Evolutionary conservation across 2,113 vertebrate species (phyloP).

Genomic region (Istiophorus platypterus): DNA sequence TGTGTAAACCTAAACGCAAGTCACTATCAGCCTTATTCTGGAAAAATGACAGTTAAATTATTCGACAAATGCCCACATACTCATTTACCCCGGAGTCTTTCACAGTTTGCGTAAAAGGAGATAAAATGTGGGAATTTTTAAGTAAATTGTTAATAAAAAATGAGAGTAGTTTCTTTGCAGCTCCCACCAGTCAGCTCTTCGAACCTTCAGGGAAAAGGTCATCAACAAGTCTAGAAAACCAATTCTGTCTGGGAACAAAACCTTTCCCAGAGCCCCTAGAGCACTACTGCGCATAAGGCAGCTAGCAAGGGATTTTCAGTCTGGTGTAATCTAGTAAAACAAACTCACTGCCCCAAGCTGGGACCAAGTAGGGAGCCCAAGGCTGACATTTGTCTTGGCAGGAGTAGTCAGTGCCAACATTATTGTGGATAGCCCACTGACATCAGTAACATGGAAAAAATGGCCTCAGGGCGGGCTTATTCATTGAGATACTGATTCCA

Average conservation of each 20-base stretch:
- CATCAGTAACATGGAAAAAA: constrained; percentile 76
- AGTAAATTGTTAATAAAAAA: constrained; percentile 23
- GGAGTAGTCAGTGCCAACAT: constrained; percentile 50
- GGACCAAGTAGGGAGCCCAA: constrained; percentile 42
- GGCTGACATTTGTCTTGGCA: constrained; percentile 81
- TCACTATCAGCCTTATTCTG: constrained; percentile 25
- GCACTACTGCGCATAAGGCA: constrained; percentile 30
- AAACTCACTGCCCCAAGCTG: constrained; percentile 63
- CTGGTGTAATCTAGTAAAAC: constrained; percentile 44
- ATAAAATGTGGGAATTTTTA: constrained; percentile 24
- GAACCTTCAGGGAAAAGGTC: constrained; percentile 29
- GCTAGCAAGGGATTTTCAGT: constrained; percentile 52
- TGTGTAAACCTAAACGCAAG: constrained; percentile 22
- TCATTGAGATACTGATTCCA: constrained; percentile 39
- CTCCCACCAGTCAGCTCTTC: constrained; percentile 13
- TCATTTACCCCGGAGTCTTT: neutral
- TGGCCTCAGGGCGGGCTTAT: constrained; percentile 15
- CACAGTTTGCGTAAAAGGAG: neutral
- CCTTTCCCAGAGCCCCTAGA: constrained; percentile 77
- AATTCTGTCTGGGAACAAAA: constrained; percentile 80
- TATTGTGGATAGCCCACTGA: constrained; percentile 52
- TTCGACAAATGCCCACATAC: constrained; percentile 12
- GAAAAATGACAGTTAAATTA: constrained; percentile 3
- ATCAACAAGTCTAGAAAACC: constrained; percentile 41
- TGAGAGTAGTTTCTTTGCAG: constrained; percentile 14